Evolutionary conservation across 1,140 invertebrate species (phyloP), one percentile per base, ranked within the genome.

Genomic region (Calephelis nemesis): DNA sequence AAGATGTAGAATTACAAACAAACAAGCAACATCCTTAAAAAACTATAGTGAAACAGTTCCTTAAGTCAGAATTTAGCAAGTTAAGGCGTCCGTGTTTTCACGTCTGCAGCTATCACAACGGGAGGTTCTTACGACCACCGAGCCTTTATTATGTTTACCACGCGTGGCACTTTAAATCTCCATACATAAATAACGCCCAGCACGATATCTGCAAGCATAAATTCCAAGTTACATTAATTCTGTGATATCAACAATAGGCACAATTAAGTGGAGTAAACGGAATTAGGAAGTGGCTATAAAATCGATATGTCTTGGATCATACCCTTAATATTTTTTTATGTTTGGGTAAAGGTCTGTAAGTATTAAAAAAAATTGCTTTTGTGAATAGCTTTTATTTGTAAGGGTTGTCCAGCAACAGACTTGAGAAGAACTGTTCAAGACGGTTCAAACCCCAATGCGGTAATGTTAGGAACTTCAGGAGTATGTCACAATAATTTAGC

Each of bases 81-180:
- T 70, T 73, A 68, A 78, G 79, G 81, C 74, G 78, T 64, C 74
- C 71, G 76, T 88, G 87, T 90, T 88, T 79, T 74, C 87, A 86
- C 85, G 87, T 90, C 80, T 76, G 72, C 85, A 71, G 67, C 69
- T 50, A 58, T 67, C 85, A 48, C 85, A 77, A 73, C 85, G 82
- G 87, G 85, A 80, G 84, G 79, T 76, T 45, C 67, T 60, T 60
- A 60, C 76, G 78, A 83, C 85, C 84, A 81, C 78, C 78, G 63
- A 74, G 70, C 66, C 68, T 78, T 76, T 78, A 82, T 85, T 81
- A 72, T 81, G 74, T 70, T 69, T 50, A 66, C 66, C 69, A 71
- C 68, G 68, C 47, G 68, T 64, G 30, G 54, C 54, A 60, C 54
- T 60, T 60, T 40, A 30, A 60, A 60, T 58, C 54, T 58, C 12